Evolutionary conservation across 2,888 invertebrate genomes (phyloP).

Genomic region (Bhutanitis thaidina): DNA sequence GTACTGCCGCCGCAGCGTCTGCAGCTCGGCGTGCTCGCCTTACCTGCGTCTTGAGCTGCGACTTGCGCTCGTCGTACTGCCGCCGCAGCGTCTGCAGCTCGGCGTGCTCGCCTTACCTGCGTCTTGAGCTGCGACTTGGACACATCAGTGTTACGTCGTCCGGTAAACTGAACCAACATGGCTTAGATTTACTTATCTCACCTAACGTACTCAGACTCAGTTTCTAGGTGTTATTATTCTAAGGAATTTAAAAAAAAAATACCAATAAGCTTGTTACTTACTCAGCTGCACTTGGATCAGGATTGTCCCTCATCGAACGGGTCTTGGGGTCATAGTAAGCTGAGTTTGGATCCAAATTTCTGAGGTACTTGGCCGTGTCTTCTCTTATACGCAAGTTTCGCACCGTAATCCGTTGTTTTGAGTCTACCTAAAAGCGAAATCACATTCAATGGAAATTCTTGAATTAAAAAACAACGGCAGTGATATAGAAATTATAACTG

Average conservation of each 20-base stretch:
- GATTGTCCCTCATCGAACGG: conserved; percentile 98
- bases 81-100: conserved; percentile 37
- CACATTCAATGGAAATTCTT: no score
- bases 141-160: no score
- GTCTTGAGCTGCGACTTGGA: conserved; percentile 85
- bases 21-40: no score
- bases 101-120: conserved; percentile 68
- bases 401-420: conserved; percentile 99
- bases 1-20: no score
- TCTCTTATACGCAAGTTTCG: conserved; percentile 98
- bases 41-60: no score
- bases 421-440: conserved; percentile 85
- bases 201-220: no score
- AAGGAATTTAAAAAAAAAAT: neutral
- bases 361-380: conserved; percentile 98
- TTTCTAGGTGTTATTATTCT: no score
- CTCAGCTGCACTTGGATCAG: conserved; percentile 86
- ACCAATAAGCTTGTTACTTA: conserved; percentile 46
- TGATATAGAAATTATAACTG: no score
- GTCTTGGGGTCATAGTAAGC: conserved; percentile 99
- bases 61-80: no score
- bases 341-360: conserved; percentile 97
- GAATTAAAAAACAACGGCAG: no score
- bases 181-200: no score
- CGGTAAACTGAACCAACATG: no score